Conservation (phyloP, 2,113 vertebrate genomes). For the Casuarius casuarius region DNA sequence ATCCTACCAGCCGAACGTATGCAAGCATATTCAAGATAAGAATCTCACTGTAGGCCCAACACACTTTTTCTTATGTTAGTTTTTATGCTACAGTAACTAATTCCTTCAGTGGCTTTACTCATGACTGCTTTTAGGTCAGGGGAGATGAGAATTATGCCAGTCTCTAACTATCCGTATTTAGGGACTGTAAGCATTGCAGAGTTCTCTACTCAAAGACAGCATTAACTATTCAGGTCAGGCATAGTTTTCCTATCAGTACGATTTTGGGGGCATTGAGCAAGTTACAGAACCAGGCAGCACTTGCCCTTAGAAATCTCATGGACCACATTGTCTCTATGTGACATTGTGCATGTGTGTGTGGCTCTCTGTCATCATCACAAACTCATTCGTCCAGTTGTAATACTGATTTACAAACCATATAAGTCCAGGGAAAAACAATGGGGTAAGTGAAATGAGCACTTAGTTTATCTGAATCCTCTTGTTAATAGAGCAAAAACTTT, state of each 20-base stretch:
- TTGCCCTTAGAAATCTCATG: background rate
- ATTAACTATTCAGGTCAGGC: too few relatives aligned
- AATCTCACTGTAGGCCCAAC: background rate
- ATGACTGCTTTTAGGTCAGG: constrained; percentile 13
- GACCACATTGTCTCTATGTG: background rate
- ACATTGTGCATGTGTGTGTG: background rate
- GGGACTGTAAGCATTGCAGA: constrained; percentile 26
- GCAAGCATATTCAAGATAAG: background rate
- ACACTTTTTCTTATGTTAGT: background rate
- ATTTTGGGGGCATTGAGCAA: background rate
- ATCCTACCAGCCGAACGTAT: background rate
- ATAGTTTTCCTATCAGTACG: too few relatives aligned
- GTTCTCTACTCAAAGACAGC: constrained; percentile 34
- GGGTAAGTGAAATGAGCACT: background rate
- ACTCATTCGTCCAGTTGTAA: background rate
- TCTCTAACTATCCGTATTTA: constrained; percentile 52
- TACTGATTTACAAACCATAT: background rate
- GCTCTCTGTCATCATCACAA: background rate
- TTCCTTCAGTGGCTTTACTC: background rate
- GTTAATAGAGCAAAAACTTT: background rate
- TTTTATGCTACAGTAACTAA: background rate
- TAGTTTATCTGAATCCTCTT: background rate
- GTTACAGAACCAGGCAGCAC: background rate
- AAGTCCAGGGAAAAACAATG: background rate
- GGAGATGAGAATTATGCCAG: constrained; percentile 31